These are phyloP conservation scores for Drosophila grimshawi DNA, from an alignment of 1,140 invertebrate species.

Conservation along the genomic window DNA sequence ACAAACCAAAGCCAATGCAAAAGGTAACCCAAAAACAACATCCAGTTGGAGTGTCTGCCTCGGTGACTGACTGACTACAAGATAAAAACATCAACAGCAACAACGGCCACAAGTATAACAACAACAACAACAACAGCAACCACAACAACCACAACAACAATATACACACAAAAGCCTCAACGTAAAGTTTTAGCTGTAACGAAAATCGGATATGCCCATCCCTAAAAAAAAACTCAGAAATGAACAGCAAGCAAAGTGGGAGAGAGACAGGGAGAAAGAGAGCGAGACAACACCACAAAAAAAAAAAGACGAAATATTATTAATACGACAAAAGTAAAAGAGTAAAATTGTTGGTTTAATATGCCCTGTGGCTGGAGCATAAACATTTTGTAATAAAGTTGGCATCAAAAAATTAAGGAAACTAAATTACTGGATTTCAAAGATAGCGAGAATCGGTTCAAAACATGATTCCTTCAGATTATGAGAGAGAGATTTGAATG, in stretches of 20 bases:
- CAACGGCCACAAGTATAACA: conserved; percentile 60
- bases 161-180: conserved; percentile 51
- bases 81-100: conserved; percentile 71
- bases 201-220: conserved; percentile 82
- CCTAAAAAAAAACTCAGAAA: conserved; percentile 63
- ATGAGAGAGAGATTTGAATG: too few species aligned
- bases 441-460: background rate
- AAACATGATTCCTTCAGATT: too few species aligned
- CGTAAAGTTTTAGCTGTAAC: conserved; percentile 68
- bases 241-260: conserved; percentile 11
- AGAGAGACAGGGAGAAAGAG: conserved; percentile 16
- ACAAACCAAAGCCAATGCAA: conserved; percentile 60
- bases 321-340: conserved; percentile 41
- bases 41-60: conserved; percentile 41
- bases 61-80: conserved; percentile 61
- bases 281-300: background rate
- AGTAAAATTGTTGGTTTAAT: conserved; percentile 12
- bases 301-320: conserved; percentile 39
- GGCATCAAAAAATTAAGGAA: background rate
- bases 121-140: conserved; percentile 64
- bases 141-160: conserved; percentile 59
- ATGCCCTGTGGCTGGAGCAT: background rate
- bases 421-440: background rate
- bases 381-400: background rate
- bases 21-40: conserved; percentile 52